Evolutionary conservation across 1,140 invertebrate genomes (phyloP), one percentile per base, ranked within the genome.

Genomic region (Amphibalanus amphitrite): DNA sequence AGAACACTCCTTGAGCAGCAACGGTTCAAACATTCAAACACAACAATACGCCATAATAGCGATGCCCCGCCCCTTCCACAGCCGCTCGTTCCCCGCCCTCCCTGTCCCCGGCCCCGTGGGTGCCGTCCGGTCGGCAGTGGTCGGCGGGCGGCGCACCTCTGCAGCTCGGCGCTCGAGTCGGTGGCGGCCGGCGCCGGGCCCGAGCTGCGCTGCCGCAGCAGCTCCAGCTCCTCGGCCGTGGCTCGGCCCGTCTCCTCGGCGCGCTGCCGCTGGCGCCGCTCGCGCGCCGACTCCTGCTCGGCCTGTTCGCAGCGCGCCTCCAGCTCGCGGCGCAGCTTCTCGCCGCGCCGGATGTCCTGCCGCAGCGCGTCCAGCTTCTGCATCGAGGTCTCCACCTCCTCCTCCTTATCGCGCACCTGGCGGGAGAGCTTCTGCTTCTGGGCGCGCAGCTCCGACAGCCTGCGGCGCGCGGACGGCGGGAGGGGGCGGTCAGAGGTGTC

Each of bases 351-450:
- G 71, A 97, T 88, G 76, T 97, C 95, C 78, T 92, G 90, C 29
- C 93, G 83, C 67, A 97, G 80, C 71, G 86, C 88, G 77, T 97
- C 94, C 70, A 95, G 89, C 80, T 97, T 97, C 78, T 93, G 90
- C 86, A 95, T 93, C 3, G 89, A 88, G 23, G 91, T 90, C 78
- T 97, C 94, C 10, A 95, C 80, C 79, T 97, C 94, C 78, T 97
- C 94, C 77, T 98, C 95, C 79, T 95, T 96, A 77, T 97, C 94
- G 30, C 94, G 84, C 0, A 96, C 89, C 82, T 84, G 91, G 71
- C 93, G 82, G 0, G 93, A 95, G 38, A 97, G 81, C 77, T 97
- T 95, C 79, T 93, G 91, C 79, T 97, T 97, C 77, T 95, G 92
- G 75, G 91, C 90, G 70, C 92, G 82, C 33, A 96, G 80, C 75